A percentile compares a stretch with the other conserved stretches of the same genome.
phyloP scores from a whole-genome alignment of 2,113 vertebrate species.

The Sylvietta virens region DNA sequence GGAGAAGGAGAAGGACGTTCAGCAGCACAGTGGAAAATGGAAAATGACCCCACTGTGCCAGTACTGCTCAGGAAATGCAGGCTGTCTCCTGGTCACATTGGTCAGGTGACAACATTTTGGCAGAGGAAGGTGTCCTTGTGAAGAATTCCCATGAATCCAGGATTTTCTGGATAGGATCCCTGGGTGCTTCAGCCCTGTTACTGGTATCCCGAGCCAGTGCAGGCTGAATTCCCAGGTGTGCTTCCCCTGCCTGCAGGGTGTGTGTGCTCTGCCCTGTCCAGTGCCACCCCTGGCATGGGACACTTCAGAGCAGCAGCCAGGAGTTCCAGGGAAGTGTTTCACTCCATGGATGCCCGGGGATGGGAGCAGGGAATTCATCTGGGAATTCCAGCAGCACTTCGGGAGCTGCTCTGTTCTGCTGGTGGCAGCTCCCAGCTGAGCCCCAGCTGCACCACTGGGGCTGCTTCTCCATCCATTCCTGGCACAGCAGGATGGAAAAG shows the following conservation, averaged over 20 bases:
- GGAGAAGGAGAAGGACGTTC: not conserved
- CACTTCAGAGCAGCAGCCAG: not conserved
- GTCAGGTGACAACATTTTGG: not conserved
- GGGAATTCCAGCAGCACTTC: not conserved
- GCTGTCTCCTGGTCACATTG: not conserved
- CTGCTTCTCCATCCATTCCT: not conserved
- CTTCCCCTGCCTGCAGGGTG: not conserved
- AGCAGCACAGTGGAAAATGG: not conserved
- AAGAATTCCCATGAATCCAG: not conserved
- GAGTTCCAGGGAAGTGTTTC: accelerated
- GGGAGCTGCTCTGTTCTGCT: not conserved
- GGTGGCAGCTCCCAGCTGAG: not conserved
- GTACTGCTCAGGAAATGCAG: not conserved
- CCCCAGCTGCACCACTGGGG: not conserved
- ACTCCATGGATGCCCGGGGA: accelerated
- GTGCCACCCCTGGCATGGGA: not conserved
- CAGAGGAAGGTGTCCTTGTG: not conserved
- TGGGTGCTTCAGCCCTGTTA: not conserved
- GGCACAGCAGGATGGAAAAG: not conserved
- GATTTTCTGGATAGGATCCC: not conserved
- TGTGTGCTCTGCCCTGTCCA: not conserved
- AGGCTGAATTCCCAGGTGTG: not conserved
- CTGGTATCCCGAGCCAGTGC: not conserved
- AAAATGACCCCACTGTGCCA: accelerated
- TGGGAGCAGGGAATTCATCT: not conserved